phyloP scores from a whole-genome alignment of 2,888 invertebrate genomes.

The Crepidodera aurea region DNA sequence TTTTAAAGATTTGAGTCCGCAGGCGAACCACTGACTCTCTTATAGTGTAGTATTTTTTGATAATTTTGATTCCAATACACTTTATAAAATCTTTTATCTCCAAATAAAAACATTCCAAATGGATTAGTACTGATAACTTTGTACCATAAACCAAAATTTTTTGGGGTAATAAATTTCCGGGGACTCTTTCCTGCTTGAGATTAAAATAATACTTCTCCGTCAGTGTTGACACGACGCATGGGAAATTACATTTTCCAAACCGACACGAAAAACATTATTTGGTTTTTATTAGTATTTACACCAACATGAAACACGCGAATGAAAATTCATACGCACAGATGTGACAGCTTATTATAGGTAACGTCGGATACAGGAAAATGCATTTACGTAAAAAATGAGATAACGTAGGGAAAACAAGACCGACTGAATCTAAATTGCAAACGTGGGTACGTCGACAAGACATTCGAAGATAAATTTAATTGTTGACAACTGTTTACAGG shows the following conservation, averaged over 20 bases:
- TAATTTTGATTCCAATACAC: too few species aligned
- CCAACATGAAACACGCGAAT: background rate
- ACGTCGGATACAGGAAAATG: slow-evolving; percentile 11
- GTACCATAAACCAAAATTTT: too few species aligned
- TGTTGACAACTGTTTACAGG: too few species aligned
- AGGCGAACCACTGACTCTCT: too few species aligned
- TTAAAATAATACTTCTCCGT: slow-evolving; percentile 1
- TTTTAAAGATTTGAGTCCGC: too few species aligned
- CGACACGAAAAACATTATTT: background rate
- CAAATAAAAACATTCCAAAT: too few species aligned
- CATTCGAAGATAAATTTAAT: background rate
- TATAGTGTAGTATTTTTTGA: too few species aligned
- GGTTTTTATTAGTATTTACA: slow-evolving; percentile 2
- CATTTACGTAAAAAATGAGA: slow-evolving; percentile 7
- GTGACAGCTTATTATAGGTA: slow-evolving; percentile 7
- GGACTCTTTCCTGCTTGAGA: background rate
- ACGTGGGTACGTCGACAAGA: background rate
- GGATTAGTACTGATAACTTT: too few species aligned
- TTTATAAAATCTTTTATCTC: too few species aligned
- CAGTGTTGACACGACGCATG: background rate
- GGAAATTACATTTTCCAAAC: slow-evolving; percentile 2
- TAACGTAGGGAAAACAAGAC: background rate
- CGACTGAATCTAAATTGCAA: slow-evolving; percentile 6
- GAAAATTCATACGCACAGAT: slow-evolving; percentile 11
- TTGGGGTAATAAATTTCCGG: background rate